phyloP scores from a whole-genome alignment of 2,113 vertebrate genomes.

The Oxyruncus cristatus region DNA sequence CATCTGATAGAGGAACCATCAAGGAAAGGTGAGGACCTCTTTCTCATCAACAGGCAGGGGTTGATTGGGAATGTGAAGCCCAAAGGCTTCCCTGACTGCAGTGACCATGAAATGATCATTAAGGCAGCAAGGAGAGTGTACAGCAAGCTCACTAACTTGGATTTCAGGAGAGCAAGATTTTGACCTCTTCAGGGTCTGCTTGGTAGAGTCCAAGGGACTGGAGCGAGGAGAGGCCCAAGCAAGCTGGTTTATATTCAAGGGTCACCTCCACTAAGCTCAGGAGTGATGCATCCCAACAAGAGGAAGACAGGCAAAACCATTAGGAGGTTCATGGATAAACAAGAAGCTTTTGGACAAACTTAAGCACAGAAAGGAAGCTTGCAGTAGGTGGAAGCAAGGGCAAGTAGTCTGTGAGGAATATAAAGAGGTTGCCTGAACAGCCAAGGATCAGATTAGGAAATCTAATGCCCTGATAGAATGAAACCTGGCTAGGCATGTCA shows the following conservation, averaged over 20 bases:
- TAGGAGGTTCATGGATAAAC: neutral
- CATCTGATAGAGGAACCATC: rapidly evolving
- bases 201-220: neutral
- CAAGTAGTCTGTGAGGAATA: neutral
- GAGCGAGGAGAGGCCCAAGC: neutral
- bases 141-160: neutral
- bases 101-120: neutral
- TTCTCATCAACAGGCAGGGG: neutral
- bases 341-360: neutral
- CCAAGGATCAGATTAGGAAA: neutral
- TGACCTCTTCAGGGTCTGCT: neutral
- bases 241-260: neutral
- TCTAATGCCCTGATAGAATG: neutral
- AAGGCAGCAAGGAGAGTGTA: neutral
- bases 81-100: neutral
- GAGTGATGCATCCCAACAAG: neutral
- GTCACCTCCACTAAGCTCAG: neutral
- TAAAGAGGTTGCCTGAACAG: neutral
- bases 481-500: neutral
- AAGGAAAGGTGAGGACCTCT: neutral
- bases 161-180: neutral
- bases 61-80: neutral
- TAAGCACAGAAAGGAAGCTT: neutral
- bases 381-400: neutral
- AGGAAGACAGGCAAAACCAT: neutral